phyloP scores from a whole-genome alignment of 2,888 invertebrate genomes.

The Drosophila mimetica region DNA sequence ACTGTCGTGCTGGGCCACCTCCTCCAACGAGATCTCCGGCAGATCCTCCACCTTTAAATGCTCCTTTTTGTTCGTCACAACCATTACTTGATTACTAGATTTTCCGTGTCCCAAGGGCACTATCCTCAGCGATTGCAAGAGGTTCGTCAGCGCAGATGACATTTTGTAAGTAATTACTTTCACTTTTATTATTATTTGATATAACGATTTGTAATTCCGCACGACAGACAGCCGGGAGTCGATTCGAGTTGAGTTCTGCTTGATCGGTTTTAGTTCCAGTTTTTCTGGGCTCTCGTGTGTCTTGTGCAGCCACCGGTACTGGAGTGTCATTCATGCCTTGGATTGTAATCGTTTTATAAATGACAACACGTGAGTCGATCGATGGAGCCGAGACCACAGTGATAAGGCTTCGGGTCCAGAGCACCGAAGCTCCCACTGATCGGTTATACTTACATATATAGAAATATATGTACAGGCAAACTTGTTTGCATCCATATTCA shows the following conservation, averaged over 20 bases:
- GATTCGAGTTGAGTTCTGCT: constrained; percentile 34
- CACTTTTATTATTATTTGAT: constrained; percentile 55
- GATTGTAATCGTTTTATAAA: constrained; percentile 73
- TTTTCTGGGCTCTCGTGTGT: constrained; percentile 38
- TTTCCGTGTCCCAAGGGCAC: constrained; percentile 52
- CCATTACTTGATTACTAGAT: constrained; percentile 38
- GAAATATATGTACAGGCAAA: background rate
- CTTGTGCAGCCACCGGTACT: constrained; percentile 44
- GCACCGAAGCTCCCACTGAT: constrained; percentile 6
- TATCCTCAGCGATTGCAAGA: constrained; percentile 75
- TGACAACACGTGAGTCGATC: constrained; percentile 66
- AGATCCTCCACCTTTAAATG: constrained; percentile 45
- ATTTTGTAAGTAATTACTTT: constrained; percentile 61
- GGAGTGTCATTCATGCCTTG: constrained; percentile 56
- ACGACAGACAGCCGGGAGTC: constrained; percentile 31
- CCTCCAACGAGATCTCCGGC: constrained; percentile 87
- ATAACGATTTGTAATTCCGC: constrained; percentile 20
- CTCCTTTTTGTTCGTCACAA: constrained; percentile 48
- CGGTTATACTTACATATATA: constrained; percentile 2
- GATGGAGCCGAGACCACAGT: constrained; percentile 18
- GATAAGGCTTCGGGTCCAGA: constrained; percentile 35
- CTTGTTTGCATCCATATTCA: constrained; percentile 32
- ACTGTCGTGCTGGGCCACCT: constrained; percentile 91
- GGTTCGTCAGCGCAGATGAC: constrained; percentile 74
- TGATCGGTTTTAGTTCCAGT: constrained; percentile 47